Evolutionary conservation across 2,888 invertebrate species (phyloP).

Genomic region (Panzeria rudis): DNA sequence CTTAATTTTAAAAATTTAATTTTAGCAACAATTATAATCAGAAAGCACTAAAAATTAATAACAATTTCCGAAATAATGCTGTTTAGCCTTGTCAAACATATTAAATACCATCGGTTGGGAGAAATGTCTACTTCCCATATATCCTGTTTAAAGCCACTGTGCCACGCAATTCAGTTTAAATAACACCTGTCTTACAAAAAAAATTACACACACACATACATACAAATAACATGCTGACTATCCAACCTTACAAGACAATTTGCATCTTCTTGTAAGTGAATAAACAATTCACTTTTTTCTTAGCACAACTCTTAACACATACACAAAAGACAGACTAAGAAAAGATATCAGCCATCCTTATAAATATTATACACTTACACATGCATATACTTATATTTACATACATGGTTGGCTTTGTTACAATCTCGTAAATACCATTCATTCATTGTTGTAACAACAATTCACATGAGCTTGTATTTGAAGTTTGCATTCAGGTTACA

Average conservation of each 20-base stretch:
- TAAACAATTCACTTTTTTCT: slow-evolving; percentile 50
- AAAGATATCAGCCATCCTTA: slow-evolving; percentile 41
- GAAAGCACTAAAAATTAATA: no score
- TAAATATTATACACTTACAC: not conserved
- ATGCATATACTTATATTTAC: not conserved
- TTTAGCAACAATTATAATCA: no score
- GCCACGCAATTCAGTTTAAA: slow-evolving; percentile 16
- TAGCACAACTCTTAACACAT: slow-evolving; percentile 1
- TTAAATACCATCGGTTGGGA: no score
- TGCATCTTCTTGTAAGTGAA: slow-evolving; percentile 58
- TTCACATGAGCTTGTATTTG: not conserved
- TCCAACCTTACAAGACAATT: slow-evolving; percentile 45
- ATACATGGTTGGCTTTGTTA: slow-evolving; percentile 23
- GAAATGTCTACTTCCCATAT: no score
- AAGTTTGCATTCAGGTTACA: slow-evolving; percentile 19
- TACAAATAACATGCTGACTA: not conserved
- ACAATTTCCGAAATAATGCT: no score
- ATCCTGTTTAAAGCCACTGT: slow-evolving; percentile 37
- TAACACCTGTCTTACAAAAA: slow-evolving; percentile 36
- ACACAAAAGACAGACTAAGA: slow-evolving; percentile 30
- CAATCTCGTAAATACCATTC: slow-evolving; percentile 7
- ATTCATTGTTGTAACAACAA: not conserved
- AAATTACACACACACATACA: slow-evolving; percentile 29
- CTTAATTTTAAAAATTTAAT: no score
- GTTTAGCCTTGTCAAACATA: no score